These are phyloP conservation scores for Drosophila triauraria DNA, from an alignment of 1,140 invertebrate species.

Conservation along the genomic window DNA sequence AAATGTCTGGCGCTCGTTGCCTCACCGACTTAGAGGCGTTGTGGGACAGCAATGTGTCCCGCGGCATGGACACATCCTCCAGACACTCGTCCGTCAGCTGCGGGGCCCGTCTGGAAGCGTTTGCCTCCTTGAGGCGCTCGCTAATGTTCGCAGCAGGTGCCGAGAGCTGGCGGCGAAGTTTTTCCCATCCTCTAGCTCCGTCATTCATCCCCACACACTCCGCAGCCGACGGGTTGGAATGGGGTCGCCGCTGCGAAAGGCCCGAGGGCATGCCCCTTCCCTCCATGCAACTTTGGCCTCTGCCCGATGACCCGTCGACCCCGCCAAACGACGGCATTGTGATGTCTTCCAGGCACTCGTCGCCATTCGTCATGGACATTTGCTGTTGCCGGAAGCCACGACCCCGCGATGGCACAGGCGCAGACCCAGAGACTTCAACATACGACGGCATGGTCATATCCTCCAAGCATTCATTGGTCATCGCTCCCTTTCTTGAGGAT, in stretches of 20 bases:
- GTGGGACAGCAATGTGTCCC: not conserved
- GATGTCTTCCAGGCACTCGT: constrained; percentile 16
- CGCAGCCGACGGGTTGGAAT: not conserved
- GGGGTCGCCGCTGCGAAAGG: not conserved
- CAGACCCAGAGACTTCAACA: constrained; percentile 2
- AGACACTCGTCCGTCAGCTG: constrained; percentile 25
- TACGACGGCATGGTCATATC: constrained; percentile 46
- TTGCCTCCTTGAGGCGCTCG: constrained; percentile 28
- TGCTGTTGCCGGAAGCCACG: not conserved
- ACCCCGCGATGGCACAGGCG: not conserved
- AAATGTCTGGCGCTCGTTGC: not conserved
- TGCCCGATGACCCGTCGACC: not conserved
- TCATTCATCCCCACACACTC: constrained; percentile 6
- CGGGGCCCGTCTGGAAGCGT: not conserved
- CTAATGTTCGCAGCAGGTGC: constrained; percentile 1
- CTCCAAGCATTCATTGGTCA: constrained; percentile 20
- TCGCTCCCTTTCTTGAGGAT: not conserved
- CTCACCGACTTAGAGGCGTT: not conserved
- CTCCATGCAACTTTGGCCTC: constrained; percentile 12
- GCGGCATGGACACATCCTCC: constrained; percentile 32
- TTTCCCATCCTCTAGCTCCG: not conserved
- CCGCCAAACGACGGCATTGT: constrained; percentile 40
- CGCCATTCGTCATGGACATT: constrained; percentile 9
- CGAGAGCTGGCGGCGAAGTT: constrained; percentile 1
- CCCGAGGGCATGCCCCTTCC: constrained; percentile 18